Conservation (phyloP, 2,888 invertebrate species). For the Ennomos erosarius region DNA sequence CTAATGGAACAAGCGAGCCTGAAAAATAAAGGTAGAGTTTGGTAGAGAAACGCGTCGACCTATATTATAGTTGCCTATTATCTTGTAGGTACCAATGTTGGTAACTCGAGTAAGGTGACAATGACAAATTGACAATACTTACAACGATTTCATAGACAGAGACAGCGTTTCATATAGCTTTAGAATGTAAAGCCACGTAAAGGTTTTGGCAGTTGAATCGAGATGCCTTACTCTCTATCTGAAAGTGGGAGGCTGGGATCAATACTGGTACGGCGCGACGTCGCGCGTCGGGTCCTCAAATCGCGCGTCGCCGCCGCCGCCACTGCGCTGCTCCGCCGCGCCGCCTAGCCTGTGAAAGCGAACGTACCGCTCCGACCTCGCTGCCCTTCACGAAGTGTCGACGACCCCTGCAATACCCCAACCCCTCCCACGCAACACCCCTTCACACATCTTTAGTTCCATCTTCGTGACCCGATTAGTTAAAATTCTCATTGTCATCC, state of each 20-base stretch:
- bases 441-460: slow-evolving; percentile 59
- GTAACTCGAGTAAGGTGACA: too few relatives aligned
- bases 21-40: too few relatives aligned
- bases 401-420: slow-evolving; percentile 68
- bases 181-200: slow-evolving; percentile 34
- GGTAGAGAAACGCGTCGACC: too few relatives aligned
- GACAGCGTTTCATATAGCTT: slow-evolving; percentile 40
- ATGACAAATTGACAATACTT: too few relatives aligned
- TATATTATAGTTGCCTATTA: too few relatives aligned
- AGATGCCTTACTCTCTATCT: slow-evolving; percentile 42
- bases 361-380: slow-evolving; percentile 73
- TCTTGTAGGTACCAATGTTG: too few relatives aligned
- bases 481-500: slow-evolving; percentile 47
- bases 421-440: slow-evolving; percentile 54
- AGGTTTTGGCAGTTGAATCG: slow-evolving; percentile 47
- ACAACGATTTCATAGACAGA: slow-evolving; percentile 35
- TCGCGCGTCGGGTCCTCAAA: slow-evolving; percentile 50
- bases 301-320: slow-evolving; percentile 42
- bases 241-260: slow-evolving; percentile 75
- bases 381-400: slow-evolving; percentile 82
- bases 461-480: slow-evolving; percentile 76
- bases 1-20: too few relatives aligned
- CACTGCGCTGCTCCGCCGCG: slow-evolving; percentile 42
- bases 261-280: slow-evolving; percentile 61
- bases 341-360: slow-evolving; percentile 70